These are phyloP conservation scores for Trichoplax adhaerens DNA, from an alignment of 37 sponge, comb jelly and placozoan genomes.

Conservation along the genomic window DNA sequence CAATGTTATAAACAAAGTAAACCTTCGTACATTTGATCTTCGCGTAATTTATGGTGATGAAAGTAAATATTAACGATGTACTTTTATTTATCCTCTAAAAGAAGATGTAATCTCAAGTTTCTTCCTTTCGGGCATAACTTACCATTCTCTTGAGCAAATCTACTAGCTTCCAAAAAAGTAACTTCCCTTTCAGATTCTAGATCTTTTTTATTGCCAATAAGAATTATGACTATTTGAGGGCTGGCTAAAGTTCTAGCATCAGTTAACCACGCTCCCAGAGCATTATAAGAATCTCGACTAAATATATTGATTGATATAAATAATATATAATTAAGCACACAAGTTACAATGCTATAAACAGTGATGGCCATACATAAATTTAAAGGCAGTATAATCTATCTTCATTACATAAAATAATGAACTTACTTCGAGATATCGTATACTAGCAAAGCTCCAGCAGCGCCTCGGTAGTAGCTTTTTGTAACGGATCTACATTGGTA, in stretches of 20 bases:
- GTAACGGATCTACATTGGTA: constrained; percentile 53
- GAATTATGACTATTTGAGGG: constrained; percentile 69
- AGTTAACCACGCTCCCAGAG: constrained; percentile 90
- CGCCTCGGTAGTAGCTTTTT: constrained; percentile 89
- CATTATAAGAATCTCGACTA: constrained; percentile 83
- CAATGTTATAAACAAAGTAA: too few species aligned
- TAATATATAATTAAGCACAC: background rate
- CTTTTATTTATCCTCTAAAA: background rate
- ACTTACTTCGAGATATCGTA: background rate
- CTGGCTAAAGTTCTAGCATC: constrained; percentile 97
- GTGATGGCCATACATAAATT: background rate
- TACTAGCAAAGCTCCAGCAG: constrained; percentile 8
- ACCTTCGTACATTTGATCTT: too few species aligned
- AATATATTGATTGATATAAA: background rate
- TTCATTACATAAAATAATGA: background rate
- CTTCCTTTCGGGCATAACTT: background rate
- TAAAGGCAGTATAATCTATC: background rate
- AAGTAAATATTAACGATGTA: too few species aligned
- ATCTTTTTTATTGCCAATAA: constrained; percentile 98
- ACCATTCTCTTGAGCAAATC: constrained; percentile 99
- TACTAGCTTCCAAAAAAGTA: constrained; percentile 95
- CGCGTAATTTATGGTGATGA: too few species aligned
- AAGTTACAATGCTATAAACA: background rate
- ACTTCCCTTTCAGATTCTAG: constrained; percentile 86
- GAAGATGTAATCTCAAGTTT: background rate